These are phyloP conservation scores for Epirrita christyi DNA, from an alignment of 2,888 invertebrate genomes.

Conservation along the genomic window DNA sequence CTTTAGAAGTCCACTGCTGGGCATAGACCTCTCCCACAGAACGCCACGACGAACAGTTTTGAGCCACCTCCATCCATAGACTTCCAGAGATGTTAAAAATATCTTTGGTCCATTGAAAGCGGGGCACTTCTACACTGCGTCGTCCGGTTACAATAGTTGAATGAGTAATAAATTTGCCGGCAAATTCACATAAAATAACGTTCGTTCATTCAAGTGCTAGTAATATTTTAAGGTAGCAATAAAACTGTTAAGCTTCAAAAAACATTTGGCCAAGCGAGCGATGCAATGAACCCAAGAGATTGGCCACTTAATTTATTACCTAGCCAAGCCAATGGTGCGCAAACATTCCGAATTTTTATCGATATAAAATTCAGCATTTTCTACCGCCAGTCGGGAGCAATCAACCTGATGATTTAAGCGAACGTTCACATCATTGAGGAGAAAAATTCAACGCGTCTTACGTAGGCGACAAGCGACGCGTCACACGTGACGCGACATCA, in stretches of 20 bases:
- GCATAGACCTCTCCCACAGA: too few relatives aligned
- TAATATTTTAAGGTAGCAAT: conserved; percentile 15
- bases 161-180: conserved; percentile 4
- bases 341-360: conserved; percentile 21
- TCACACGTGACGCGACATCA: background rate
- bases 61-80: too few relatives aligned
- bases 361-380: conserved; percentile 33
- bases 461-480: background rate
- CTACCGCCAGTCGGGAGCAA: conserved; percentile 21
- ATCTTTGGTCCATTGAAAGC: too few relatives aligned
- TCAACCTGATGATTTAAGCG: conserved; percentile 28
- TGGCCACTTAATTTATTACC: conserved; percentile 27
- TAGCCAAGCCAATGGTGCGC: conserved; percentile 26
- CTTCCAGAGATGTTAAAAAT: too few relatives aligned
- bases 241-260: conserved; percentile 9
- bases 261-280: conserved; percentile 15
- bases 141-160: too few relatives aligned
- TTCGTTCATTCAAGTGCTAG: conserved; percentile 8
- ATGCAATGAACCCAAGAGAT: conserved; percentile 26
- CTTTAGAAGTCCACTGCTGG: too few relatives aligned
- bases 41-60: too few relatives aligned
- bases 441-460: conserved; percentile 27
- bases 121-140: too few relatives aligned
- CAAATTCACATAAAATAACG: conserved; percentile 12
- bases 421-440: conserved; percentile 30